Evolutionary conservation across 2,113 vertebrate genomes (phyloP), one percentile per base, ranked within the genome.

Genomic region (Sylvia atricapilla): DNA sequence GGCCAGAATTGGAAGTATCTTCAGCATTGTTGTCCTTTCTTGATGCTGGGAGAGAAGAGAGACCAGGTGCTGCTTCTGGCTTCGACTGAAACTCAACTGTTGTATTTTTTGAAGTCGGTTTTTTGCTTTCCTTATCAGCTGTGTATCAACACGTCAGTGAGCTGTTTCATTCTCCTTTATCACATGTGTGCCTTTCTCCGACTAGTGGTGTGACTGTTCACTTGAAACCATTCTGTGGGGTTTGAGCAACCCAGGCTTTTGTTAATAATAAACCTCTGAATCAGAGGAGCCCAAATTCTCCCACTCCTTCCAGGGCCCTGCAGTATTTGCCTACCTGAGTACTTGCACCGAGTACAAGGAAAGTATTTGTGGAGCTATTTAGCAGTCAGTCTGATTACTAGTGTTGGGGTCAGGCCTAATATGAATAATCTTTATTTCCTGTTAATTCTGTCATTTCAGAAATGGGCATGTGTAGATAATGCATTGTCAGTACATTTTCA

Each of bases 221-320:
- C 80, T 92, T 91, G 63, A 95, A 97, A 91, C 14, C 43, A 58
- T 91, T 88, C 69, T 33, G 53, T 90, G 62, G 80, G 93, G 78
- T 83, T 92, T 88, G 85, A 89, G 72, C 75, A 68, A 27, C n/a
- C 5, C 13, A 82, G 58, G 52, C 41, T 28, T 95, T 92, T 95
- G 96, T 97, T 97, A 97, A 97, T 97, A 82, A 97, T 94, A 94
- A 97, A 96, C 95, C 79, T 56, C 59, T 74, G 60, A 94, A 55
- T 89, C 76, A 60, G 53, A 77, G 74, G 81, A 91, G 62, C n/a
- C 58, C 70, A 58, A 33, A 35, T 91, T 90, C 58, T 64, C 66
- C 60, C 58, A 50, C 52, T 81, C 77, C 88, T 69, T 33, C 41
- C 70, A 56, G 43, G 31, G 58, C 33, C 30, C 47, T 73, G 43